These are phyloP conservation scores for Macroramphosus scolopax DNA, from an alignment of 2,797 vertebrate genomes.

Conservation along the genomic window DNA sequence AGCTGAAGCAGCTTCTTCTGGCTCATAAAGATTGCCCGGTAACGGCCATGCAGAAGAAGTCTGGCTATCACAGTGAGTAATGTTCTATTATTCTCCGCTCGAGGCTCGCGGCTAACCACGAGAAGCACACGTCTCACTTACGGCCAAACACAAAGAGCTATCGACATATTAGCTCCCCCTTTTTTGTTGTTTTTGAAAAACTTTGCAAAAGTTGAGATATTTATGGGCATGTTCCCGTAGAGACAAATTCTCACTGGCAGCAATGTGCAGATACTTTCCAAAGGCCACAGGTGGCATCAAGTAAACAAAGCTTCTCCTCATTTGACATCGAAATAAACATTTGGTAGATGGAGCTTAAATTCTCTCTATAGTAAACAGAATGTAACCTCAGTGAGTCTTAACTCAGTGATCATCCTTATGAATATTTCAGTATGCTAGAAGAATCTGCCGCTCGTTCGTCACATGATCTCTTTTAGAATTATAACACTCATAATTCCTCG, in stretches of 20 bases:
- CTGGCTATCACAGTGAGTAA: slow-evolving; percentile 99
- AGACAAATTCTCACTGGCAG: slow-evolving; percentile 25
- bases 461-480: too few species aligned
- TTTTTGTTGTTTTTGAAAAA: slow-evolving; percentile 11
- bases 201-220: slow-evolving; percentile 51
- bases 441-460: too few species aligned
- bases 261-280: slow-evolving; percentile 8
- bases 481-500: too few species aligned
- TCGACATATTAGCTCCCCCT: slow-evolving; percentile 32
- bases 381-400: too few species aligned
- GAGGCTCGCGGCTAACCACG: slow-evolving; percentile 71
- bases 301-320: slow-evolving; percentile 19
- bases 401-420: too few species aligned
- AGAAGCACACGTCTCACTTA: slow-evolving; percentile 52
- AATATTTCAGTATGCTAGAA: too few species aligned
- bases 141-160: slow-evolving; percentile 44
- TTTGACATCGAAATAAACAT: slow-evolving; percentile 37
- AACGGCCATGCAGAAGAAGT: slow-evolving; percentile 99
- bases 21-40: slow-evolving; percentile 99
- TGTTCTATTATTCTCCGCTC: slow-evolving; percentile 87
- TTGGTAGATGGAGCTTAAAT: slow-evolving; percentile 34
- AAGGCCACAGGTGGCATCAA: slow-evolving; percentile 58
- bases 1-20: slow-evolving; percentile 99
- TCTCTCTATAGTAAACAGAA: too few species aligned
- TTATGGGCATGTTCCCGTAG: slow-evolving; percentile 22